Percentiles rank a stretch among this genome's conserved stretches.
These are phyloP conservation scores for Charaxes varanes DNA, from an alignment of 1,140 invertebrate genomes.

Conservation along the genomic window DNA sequence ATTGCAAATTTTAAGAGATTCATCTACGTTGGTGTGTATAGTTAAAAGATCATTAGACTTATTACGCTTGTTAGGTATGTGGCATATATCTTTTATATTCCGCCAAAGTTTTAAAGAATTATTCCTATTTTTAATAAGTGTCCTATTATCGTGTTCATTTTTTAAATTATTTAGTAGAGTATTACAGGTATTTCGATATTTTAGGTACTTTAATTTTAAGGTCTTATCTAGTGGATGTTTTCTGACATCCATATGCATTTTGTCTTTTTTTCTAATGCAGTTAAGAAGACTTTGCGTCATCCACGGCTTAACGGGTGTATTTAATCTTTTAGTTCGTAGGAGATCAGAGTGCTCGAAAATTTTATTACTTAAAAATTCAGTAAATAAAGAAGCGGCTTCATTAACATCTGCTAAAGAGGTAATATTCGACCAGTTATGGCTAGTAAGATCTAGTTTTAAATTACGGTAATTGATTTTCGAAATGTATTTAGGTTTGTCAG, in stretches of 20 bases:
- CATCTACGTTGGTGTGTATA: neutral
- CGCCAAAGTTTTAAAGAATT: neutral
- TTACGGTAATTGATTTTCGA: neutral
- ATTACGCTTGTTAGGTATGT: neutral
- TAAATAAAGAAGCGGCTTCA: neutral
- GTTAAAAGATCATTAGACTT: neutral
- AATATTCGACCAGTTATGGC: neutral
- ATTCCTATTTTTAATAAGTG: neutral
- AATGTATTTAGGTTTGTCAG: neutral
- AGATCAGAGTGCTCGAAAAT: neutral
- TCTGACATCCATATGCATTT: neutral
- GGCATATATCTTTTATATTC: neutral
- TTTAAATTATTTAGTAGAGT: neutral
- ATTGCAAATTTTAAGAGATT: slow-evolving; percentile 1
- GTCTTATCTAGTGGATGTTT: neutral
- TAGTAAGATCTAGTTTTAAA: neutral
- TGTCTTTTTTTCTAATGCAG: too few species aligned
- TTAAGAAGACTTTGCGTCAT: too few species aligned
- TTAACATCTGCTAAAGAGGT: neutral
- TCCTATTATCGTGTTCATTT: neutral
- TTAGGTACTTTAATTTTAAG: neutral
- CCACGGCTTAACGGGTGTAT: too few species aligned
- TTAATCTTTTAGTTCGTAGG: neutral
- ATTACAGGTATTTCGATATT: neutral
- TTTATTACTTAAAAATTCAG: neutral